Conservation (phyloP, 2,888 invertebrate species). For the Microplitis manilae region DNA sequence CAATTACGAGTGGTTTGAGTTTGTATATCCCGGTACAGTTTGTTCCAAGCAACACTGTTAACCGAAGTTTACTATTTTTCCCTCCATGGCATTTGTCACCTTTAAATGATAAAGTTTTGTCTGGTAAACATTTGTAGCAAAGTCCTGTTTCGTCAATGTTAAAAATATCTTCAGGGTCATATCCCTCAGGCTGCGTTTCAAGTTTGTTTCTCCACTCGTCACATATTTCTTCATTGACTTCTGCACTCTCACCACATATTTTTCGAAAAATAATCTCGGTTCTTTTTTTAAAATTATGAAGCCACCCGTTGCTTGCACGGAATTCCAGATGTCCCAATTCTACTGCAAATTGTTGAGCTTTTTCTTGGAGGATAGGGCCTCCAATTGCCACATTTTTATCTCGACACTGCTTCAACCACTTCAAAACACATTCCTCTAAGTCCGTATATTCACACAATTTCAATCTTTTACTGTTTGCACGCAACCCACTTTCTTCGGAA, state of each 20-base stretch:
- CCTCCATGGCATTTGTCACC: conserved; percentile 60
- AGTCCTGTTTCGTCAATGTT: conserved; percentile 59
- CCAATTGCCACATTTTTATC: conserved; percentile 24
- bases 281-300: conserved; percentile 55
- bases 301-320: conserved; percentile 56
- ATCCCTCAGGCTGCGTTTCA: conserved; percentile 42
- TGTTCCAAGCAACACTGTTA: conserved; percentile 59
- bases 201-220: conserved; percentile 55
- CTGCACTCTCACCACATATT: conserved; percentile 51
- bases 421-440: conserved; percentile 33
- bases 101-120: conserved; percentile 57
- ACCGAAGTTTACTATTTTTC: conserved; percentile 61
- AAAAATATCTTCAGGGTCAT: conserved; percentile 51
- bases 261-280: conserved; percentile 48
- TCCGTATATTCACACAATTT: conserved; percentile 32
- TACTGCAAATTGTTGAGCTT: conserved; percentile 40
- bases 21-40: conserved; percentile 63
- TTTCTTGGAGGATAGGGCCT: conserved; percentile 33
- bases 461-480: conserved; percentile 29
- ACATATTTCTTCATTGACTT: conserved; percentile 51
- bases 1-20: conserved; percentile 59
- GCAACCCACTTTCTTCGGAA: conserved; percentile 3
- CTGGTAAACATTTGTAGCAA: conserved; percentile 54
- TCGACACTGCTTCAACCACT: conserved; percentile 35
- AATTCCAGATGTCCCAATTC: conserved; percentile 42